Base-by-base conservation (phyloP, 1,140 invertebrate genomes). In the Oncopodura yosiiana region DNA sequence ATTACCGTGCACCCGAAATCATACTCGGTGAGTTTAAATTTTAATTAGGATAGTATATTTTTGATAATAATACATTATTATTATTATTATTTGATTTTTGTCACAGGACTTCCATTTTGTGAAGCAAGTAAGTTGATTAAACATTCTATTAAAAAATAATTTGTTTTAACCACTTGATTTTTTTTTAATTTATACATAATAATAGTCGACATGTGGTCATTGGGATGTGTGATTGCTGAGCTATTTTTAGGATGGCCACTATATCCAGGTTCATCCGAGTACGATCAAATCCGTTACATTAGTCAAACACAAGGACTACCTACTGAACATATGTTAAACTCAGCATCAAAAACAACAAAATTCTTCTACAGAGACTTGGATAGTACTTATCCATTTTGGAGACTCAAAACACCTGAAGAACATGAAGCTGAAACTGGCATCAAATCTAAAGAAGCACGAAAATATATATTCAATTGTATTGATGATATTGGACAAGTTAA, bases 161-260 rank as follows among this genome's bases (percentile, higher is more conserved):
- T n/a, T n/a, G n/a, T n/a, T n/a, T n/a, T n/a, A n/a, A n/a, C n/a
- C n/a, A n/a, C n/a, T n/a, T n/a, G n/a, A n/a, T n/a, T n/a, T n/a
- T n/a, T n/a, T n/a, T n/a, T n/a, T n/a, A n/a, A n/a, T n/a, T n/a
- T n/a, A n/a, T n/a, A n/a, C n/a, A n/a, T n/a, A n/a, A n/a, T n/a
- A n/a, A n/a, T n/a, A n/a, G n/a, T 99, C 65, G 96, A 99, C 73
- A 99, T 99, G 94, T 99, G 96, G 96, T 98, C 94, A 0, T 76
- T 99, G 50, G 96, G 96, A 21, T 99, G 96, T 75, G 96, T 99
- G 49, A 95, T 99, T 19, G 96, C 96, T 2, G 96, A 99, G 71
- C 77, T 99, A 44, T 99, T 99, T 74, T 78, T 99, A 16, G 96
- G 96, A 53, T 99, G 96, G 96, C 96, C 96, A 16, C 76, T 99